Percentiles rank a stretch among this genome's conserved stretches.
These are phyloP conservation scores for Torymus texanus DNA, from an alignment of 2,888 invertebrate species.

Conservation along the genomic window DNA sequence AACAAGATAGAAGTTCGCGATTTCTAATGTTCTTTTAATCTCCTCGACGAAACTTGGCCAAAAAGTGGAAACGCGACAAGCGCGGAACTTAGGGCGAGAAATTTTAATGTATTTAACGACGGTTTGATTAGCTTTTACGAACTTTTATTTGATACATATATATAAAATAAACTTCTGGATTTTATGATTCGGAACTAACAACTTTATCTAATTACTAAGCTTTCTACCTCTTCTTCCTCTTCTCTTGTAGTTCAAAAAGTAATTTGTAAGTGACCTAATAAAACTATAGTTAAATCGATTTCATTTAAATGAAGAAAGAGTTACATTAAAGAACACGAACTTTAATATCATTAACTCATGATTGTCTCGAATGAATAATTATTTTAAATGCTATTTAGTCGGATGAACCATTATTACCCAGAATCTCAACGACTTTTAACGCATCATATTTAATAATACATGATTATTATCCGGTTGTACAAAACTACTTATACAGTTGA, in stretches of 20 bases:
- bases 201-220: constrained; percentile 29
- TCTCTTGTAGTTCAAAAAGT: neutral
- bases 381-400: too few species aligned
- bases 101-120: neutral
- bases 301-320: neutral
- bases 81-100: neutral
- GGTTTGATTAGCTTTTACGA: constrained; percentile 21
- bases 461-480: too few species aligned
- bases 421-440: too few species aligned
- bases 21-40: constrained; percentile 9
- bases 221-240: neutral
- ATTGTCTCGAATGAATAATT: neutral
- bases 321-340: neutral
- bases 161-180: constrained; percentile 15
- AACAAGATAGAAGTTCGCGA: neutral
- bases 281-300: constrained; percentile 19
- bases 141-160: constrained; percentile 4
- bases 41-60: neutral
- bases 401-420: too few species aligned
- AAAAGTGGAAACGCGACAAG: neutral
- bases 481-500: too few species aligned
- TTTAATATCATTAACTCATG: neutral
- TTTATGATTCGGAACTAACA: constrained; percentile 30
- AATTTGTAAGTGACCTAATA: neutral
- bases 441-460: too few species aligned